These are phyloP conservation scores for Andrena flavipes DNA, from an alignment of 2,888 invertebrate genomes.

Conservation along the genomic window DNA sequence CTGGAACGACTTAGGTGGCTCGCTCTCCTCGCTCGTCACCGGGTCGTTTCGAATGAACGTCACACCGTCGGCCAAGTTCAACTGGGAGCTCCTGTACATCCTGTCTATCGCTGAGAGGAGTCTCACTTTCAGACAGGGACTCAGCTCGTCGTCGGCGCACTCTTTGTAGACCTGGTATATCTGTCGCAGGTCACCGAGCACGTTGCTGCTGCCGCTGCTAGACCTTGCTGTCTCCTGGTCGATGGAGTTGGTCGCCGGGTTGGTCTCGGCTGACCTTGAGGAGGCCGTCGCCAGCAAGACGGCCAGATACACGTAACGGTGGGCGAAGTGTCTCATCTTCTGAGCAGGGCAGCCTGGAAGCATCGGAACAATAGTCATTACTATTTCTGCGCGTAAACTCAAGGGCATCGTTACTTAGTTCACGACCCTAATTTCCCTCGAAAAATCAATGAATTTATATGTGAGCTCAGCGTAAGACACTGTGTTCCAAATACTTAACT, in stretches of 20 bases:
- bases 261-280: slow-evolving; percentile 80
- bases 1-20: slow-evolving; percentile 86
- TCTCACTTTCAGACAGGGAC: slow-evolving; percentile 92
- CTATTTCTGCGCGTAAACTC: neutral
- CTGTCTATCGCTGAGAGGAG: slow-evolving; percentile 92
- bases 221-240: slow-evolving; percentile 80
- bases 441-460: too few species aligned
- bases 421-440: too few species aligned
- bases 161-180: slow-evolving; percentile 93
- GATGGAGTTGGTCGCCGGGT: slow-evolving; percentile 75
- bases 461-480: too few species aligned
- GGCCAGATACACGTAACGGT: slow-evolving; percentile 74
- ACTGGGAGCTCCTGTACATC: slow-evolving; percentile 88
- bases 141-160: slow-evolving; percentile 88
- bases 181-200: slow-evolving; percentile 89
- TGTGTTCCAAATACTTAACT: too few species aligned
- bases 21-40: slow-evolving; percentile 61
- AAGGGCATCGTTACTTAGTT: neutral
- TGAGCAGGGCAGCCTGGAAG: slow-evolving; percentile 32
- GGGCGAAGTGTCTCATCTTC: slow-evolving; percentile 78
- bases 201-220: slow-evolving; percentile 71
- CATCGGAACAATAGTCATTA: neutral
- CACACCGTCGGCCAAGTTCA: slow-evolving; percentile 91
- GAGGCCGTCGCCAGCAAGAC: slow-evolving; percentile 75
- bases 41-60: slow-evolving; percentile 89